A percentile compares a stretch with the other conserved stretches of the same genome.
Evolutionary conservation across 2,888 invertebrate species (phyloP).

Genomic region (Biston stratarius): DNA sequence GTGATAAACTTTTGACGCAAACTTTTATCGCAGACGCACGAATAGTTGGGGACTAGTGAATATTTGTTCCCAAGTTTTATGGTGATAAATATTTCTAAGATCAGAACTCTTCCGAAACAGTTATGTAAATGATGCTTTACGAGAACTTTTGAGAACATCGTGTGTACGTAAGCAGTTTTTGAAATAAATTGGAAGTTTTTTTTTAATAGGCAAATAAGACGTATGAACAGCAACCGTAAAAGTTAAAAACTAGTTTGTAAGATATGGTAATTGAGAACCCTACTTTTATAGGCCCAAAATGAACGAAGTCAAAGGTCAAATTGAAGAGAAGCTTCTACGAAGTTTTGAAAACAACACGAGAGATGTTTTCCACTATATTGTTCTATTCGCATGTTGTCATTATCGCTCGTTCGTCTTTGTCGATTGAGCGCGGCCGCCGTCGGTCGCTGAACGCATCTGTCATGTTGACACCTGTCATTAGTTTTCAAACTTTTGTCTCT

Average conservation of each 20-base stretch:
- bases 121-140: not conserved
- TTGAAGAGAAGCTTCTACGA: too few relatives aligned
- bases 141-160: not conserved
- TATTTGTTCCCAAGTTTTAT: conserved; percentile 12
- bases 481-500: conserved; percentile 56
- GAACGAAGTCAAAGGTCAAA: too few relatives aligned
- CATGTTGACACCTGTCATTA: conserved; percentile 58
- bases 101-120: not conserved
- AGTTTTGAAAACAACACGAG: too few relatives aligned
- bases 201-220: not conserved
- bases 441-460: conserved; percentile 50
- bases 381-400: conserved; percentile 29
- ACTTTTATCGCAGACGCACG: conserved; percentile 27
- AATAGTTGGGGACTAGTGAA: conserved; percentile 20
- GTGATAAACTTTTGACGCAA: conserved; percentile 45
- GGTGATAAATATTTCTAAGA: not conserved
- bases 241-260: too few relatives aligned
- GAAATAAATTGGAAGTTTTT: not conserved
- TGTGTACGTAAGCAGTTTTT: not conserved
- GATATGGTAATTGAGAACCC: too few relatives aligned
- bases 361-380: not conserved
- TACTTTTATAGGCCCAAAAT: too few relatives aligned
- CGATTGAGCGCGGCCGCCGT: conserved; percentile 56
- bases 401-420: conserved; percentile 57
- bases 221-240: too few relatives aligned